Percentiles rank a stretch among this genome's conserved stretches.
Conservation (phyloP, 2,113 vertebrate genomes). For the Sander lucioperca region DNA sequence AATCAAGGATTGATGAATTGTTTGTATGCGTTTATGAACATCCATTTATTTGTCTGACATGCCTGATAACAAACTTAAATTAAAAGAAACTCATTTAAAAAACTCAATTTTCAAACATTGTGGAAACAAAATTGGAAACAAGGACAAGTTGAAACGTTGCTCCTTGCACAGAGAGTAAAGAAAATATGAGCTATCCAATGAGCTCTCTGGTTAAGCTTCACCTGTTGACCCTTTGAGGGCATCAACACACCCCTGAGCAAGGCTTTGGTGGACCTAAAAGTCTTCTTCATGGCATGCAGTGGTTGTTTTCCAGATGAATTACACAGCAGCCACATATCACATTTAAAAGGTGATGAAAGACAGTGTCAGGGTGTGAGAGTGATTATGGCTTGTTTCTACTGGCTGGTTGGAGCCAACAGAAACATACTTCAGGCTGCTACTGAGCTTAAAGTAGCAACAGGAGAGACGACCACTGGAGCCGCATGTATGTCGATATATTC, state of each 20-base stretch:
- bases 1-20: background rate
- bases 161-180: background rate
- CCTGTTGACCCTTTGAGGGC: slow-evolving; percentile 11
- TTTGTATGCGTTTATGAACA: background rate
- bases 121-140: slow-evolving; percentile 11
- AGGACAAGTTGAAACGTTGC: background rate
- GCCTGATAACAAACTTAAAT: slow-evolving; percentile 9
- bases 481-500: slow-evolving; percentile 25
- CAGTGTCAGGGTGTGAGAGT: slow-evolving; percentile 40
- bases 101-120: background rate
- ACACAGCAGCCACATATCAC: slow-evolving; percentile 1
- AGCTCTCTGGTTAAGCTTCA: slow-evolving; percentile 1
- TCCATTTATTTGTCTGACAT: background rate
- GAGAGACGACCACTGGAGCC: slow-evolving; percentile 22
- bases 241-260: background rate
- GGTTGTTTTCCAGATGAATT: slow-evolving; percentile 12
- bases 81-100: background rate
- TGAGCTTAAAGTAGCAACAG: slow-evolving; percentile 30
- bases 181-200: background rate
- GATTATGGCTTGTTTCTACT: slow-evolving; percentile 41
- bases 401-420: slow-evolving; percentile 29
- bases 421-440: slow-evolving; percentile 38
- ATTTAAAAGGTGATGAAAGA: slow-evolving; percentile 48
- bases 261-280: background rate
- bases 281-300: background rate